Evolutionary conservation across 1,140 invertebrate genomes (phyloP), one percentile per base, ranked within the genome.

Genomic region (Solen grandis): DNA sequence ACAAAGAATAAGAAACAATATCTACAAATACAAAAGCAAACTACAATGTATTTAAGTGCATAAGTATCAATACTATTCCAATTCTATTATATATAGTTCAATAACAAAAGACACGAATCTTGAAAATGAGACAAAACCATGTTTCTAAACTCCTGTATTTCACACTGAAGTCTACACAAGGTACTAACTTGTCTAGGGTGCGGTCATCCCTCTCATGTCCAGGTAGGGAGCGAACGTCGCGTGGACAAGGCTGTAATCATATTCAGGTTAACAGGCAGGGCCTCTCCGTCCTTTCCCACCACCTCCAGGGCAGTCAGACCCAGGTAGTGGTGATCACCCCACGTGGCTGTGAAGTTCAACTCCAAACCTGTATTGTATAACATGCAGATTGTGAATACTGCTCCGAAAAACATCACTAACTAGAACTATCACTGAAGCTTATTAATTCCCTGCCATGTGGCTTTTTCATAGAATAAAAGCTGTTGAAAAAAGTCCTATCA

Each of bases 301-400:
- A 94, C 89, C 80, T 94, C 93, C 35, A 94, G 80, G 22, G 93
- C 93, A 14, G 93, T 93, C 41, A 94, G 80, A 2, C 93, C 93
- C 31, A 94, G 85, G 62, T 92, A 91, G 69, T 93, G 91, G 19
- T 85, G 66, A 82, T 91, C 90, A 60, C 93, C 93, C 93, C 93
- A 94, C 5, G 93, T 94, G 1, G 87, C 89, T 25, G 88, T 87
- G 70, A 94, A 90, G 82, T 93, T 91, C 29, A 94, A 82, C 83
- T 92, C 86, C 35, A 94, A 78, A 70, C 86, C 92, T 93, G 74
- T 27, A 77, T 10, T n/a, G 27, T 25, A 59, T 13, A 27, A 22
- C 8, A n/a, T 14, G 13, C 46, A 50, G 13, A 50, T n/a, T 14
- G n/a, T n/a, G n/a, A n/a, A n/a, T n/a, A 19, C 62, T 38, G 29